Evolutionary conservation across 2,888 invertebrate species (phyloP).

Genomic region (Timandra comae): DNA sequence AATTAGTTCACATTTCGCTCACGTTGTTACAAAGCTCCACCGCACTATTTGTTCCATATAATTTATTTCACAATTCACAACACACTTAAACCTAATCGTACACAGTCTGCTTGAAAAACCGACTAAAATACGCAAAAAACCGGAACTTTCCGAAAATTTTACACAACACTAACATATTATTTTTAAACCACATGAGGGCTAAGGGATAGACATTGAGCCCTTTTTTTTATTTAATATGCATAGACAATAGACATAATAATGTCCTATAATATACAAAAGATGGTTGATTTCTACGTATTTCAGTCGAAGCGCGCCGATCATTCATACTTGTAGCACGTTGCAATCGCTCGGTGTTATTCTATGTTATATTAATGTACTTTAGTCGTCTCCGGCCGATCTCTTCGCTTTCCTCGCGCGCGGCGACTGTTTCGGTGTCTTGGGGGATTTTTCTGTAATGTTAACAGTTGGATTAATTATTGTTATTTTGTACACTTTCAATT

Average conservation of each 20-base stretch:
- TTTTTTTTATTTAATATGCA: too few relatives aligned
- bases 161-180: constrained; percentile 15
- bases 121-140: constrained; percentile 41
- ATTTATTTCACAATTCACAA: constrained; percentile 60
- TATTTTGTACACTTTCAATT: too few relatives aligned
- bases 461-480: too few relatives aligned
- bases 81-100: constrained; percentile 56
- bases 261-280: too few relatives aligned
- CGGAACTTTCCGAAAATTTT: constrained; percentile 1
- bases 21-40: constrained; percentile 61
- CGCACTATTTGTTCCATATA: constrained; percentile 73
- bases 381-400: constrained; percentile 83
- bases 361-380: constrained; percentile 28
- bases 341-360: constrained; percentile 26
- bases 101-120: constrained; percentile 41
- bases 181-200: constrained; percentile 4
- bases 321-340: constrained; percentile 24
- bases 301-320: constrained; percentile 30
- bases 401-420: constrained; percentile 87
- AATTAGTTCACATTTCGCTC: constrained; percentile 63
- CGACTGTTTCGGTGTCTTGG: constrained; percentile 80
- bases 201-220: too few relatives aligned
- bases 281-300: constrained; percentile 43
- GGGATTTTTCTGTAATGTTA: constrained; percentile 85
- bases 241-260: too few relatives aligned